Evolutionary conservation across 2,113 vertebrate genomes (phyloP).

Genomic region (Uria lomvia): DNA sequence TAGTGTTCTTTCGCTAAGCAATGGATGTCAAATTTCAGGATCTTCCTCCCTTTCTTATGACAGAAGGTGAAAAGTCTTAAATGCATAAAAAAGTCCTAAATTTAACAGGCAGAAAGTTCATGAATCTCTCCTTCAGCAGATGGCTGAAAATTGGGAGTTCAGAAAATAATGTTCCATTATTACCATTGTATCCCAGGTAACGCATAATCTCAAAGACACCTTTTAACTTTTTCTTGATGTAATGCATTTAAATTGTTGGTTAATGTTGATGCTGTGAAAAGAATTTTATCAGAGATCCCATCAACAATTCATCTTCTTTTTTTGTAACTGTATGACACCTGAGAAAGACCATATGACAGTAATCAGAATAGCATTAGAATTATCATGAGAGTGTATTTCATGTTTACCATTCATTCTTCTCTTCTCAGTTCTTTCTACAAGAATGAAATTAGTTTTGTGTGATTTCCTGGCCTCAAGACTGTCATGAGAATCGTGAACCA

Average conservation of each 20-base stretch:
- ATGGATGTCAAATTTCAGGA: neutral
- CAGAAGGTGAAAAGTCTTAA: neutral
- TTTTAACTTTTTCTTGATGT: neutral
- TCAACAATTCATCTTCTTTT: neutral
- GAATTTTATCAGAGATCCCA: neutral
- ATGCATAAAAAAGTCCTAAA: neutral
- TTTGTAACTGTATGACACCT: neutral
- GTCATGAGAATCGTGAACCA: neutral
- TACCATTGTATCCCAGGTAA: neutral
- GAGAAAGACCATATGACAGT: neutral
- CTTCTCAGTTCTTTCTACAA: neutral
- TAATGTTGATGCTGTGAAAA: neutral
- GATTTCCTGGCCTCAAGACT: neutral
- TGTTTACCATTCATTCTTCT: neutral
- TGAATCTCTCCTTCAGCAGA: neutral
- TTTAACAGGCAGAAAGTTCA: neutral
- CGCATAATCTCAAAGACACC: neutral
- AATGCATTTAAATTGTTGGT: conserved; percentile 11
- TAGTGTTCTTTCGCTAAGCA: neutral
- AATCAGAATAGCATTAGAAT: neutral
- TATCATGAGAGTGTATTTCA: neutral
- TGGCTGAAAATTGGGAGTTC: neutral
- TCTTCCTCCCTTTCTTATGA: neutral
- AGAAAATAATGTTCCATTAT: neutral
- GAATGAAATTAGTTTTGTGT: neutral